A percentile compares a stretch with the other conserved stretches of the same genome.
These are phyloP conservation scores for Pangasius larnaudii DNA, from an alignment of 2,797 vertebrate genomes.

Conservation along the genomic window DNA sequence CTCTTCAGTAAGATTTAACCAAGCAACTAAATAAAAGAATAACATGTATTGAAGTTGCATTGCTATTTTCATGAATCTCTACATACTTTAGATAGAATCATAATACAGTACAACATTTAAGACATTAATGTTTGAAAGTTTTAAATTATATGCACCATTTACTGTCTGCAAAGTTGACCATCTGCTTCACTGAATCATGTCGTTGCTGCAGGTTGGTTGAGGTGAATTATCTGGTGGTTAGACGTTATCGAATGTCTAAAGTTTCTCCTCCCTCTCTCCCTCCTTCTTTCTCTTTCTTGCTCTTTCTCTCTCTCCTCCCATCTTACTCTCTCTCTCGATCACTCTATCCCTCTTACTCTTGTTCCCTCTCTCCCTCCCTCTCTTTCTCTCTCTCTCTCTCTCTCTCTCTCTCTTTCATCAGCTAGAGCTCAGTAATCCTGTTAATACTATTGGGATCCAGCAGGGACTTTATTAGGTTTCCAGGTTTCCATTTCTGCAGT, in stretches of 20 bases:
- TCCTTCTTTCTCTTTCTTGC: background rate
- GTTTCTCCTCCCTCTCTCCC: background rate
- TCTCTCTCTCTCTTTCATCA: background rate
- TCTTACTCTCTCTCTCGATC: background rate
- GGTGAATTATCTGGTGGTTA: background rate
- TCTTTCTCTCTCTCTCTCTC: background rate
- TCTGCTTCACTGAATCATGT: background rate
- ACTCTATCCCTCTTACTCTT: background rate
- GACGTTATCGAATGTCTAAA: no score
- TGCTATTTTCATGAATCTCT: background rate
- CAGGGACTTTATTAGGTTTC: conserved; percentile 41
- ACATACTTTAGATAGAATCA: background rate
- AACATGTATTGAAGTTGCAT: background rate
- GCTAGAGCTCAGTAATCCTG: conserved; percentile 5
- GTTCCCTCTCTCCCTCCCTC: background rate
- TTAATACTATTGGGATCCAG: conserved; percentile 29
- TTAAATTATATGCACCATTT: background rate
- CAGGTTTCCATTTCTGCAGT: conserved; percentile 30
- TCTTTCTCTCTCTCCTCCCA: background rate
- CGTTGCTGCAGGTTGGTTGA: background rate
- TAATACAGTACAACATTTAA: background rate
- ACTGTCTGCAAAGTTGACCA: background rate
- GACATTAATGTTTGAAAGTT: background rate
- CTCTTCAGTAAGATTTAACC: background rate
- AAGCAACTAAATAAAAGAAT: background rate